phyloP scores from a whole-genome alignment of 2,113 vertebrate genomes.

The Takifugu flavidus region DNA sequence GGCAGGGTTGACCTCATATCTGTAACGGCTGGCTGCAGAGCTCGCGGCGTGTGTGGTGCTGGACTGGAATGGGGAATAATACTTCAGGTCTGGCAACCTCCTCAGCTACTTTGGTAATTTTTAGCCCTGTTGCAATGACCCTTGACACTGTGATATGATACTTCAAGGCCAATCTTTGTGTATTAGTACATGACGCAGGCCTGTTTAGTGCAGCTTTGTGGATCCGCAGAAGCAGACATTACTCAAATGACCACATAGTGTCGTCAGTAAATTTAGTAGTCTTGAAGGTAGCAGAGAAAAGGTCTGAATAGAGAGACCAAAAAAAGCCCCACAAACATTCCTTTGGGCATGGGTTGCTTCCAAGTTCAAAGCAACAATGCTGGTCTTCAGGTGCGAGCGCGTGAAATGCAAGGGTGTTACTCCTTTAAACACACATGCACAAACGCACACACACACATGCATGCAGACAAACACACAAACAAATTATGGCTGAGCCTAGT shows the following conservation, averaged over 20 bases:
- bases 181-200: constrained; percentile 6
- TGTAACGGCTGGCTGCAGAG: constrained; percentile 37
- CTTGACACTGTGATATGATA: constrained; percentile 23
- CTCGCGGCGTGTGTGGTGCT: constrained; percentile 19
- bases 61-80: constrained; percentile 37
- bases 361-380: constrained; percentile 31
- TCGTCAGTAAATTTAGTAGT: neutral
- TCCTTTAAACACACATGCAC: constrained; percentile 29
- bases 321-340: constrained; percentile 6
- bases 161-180: constrained; percentile 25
- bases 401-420: constrained; percentile 28
- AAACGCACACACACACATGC: constrained; percentile 9
- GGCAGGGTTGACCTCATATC: constrained; percentile 50
- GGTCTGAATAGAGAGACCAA: constrained; percentile 4
- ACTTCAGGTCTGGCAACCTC: constrained; percentile 32
- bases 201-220: constrained; percentile 1
- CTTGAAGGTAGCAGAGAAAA: neutral
- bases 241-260: constrained; percentile 11
- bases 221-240: neutral
- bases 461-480: constrained; percentile 47
- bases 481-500: constrained; percentile 55
- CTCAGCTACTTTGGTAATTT: constrained; percentile 38
- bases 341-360: constrained; percentile 18
- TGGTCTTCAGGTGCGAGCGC: constrained; percentile 31
- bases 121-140: constrained; percentile 28